phyloP scores from a whole-genome alignment of 2,113 vertebrate species.

The Coracopsis vasa region DNA sequence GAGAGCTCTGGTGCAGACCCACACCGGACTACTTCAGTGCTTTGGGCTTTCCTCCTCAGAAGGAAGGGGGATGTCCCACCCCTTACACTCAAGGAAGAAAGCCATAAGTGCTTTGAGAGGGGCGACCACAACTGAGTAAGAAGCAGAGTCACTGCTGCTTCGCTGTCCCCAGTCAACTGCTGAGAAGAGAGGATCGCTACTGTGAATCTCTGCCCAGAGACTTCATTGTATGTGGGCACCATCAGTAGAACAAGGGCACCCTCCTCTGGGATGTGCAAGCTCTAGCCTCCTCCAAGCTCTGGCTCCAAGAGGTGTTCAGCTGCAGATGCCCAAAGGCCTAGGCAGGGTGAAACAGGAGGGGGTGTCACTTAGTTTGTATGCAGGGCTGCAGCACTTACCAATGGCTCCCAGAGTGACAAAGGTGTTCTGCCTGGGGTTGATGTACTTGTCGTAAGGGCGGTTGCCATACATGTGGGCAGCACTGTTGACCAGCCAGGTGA shows the following conservation, averaged over 20 bases:
- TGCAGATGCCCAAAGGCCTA: neutral
- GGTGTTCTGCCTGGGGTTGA: constrained; percentile 79
- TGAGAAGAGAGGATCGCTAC: neutral
- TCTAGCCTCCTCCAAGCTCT: neutral
- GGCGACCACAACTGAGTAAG: rapidly evolving
- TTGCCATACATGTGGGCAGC: constrained; percentile 83
- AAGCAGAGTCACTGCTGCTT: neutral
- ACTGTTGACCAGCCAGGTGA: constrained; percentile 82
- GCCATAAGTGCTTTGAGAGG: neutral
- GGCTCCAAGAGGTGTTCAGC: neutral
- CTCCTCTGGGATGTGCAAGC: neutral
- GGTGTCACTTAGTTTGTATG: neutral
- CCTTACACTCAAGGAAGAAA: neutral
- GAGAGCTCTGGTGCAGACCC: neutral
- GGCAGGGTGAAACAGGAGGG: rapidly evolving
- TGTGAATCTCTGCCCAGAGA: neutral
- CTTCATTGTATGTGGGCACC: rapidly evolving
- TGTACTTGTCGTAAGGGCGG: constrained; percentile 77
- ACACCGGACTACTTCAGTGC: neutral
- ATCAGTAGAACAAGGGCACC: rapidly evolving
- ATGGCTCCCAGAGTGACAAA: constrained; percentile 78
- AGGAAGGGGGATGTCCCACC: neutral
- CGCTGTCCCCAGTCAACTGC: neutral
- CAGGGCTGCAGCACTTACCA: constrained; percentile 60
- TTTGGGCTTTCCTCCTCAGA: neutral